phyloP scores from a whole-genome alignment of 2,113 vertebrate genomes.

The Scytalopus superciliaris region DNA sequence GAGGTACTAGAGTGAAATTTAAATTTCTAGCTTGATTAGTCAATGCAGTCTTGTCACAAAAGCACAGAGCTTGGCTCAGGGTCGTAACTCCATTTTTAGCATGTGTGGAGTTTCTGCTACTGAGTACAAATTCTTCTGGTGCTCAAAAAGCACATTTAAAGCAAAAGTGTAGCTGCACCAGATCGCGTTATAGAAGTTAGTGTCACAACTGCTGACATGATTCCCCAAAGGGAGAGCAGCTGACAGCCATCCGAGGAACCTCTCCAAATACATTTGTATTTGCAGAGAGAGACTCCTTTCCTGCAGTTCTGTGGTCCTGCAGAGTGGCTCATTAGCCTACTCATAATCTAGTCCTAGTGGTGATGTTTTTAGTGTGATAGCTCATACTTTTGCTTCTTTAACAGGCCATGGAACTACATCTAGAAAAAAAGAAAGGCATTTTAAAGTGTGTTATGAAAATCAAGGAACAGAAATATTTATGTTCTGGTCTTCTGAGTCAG shows the following conservation, averaged over 20 bases:
- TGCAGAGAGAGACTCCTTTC: background rate
- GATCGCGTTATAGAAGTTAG: background rate
- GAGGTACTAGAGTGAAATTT: background rate
- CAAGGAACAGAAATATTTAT: conserved; percentile 40
- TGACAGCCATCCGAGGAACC: background rate
- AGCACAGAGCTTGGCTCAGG: background rate
- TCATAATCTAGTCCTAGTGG: background rate
- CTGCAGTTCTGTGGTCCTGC: background rate
- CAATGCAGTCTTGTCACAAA: background rate
- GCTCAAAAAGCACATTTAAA: background rate
- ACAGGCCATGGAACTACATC: background rate
- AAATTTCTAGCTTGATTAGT: background rate
- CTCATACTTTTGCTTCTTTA: background rate
- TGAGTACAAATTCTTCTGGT: background rate
- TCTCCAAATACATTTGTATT: background rate
- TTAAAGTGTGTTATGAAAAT: conserved; percentile 6
- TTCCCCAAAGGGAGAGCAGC: background rate
- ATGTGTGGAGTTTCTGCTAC: background rate
- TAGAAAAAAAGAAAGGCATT: background rate
- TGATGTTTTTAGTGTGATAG: background rate
- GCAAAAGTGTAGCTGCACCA: background rate
- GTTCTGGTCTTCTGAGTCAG: conserved; percentile 32
- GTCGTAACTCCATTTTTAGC: background rate
- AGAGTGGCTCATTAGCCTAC: background rate
- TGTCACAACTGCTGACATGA: background rate